phyloP scores from a whole-genome alignment of 2,797 vertebrate species.

The Anguilla pacifica region DNA sequence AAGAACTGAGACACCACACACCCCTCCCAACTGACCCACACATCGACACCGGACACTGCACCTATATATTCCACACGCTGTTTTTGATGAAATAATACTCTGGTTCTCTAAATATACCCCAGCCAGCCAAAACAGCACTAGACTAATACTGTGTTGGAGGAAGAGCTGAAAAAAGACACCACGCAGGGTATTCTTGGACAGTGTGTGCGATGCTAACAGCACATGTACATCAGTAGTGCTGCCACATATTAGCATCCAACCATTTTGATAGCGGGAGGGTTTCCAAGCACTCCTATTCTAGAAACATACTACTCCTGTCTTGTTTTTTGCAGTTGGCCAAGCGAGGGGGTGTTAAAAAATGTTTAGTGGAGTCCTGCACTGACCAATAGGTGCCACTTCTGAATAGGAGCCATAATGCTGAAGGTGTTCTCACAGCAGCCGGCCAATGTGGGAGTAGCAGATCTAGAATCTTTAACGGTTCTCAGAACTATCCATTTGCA shows the following conservation, averaged over 20 bases:
- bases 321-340: neutral
- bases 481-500: neutral
- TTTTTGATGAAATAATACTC: slow-evolving; percentile 11
- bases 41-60: neutral
- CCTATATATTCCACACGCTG: neutral
- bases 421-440: neutral
- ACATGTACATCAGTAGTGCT: neutral
- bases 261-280: neutral
- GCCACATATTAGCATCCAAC: neutral
- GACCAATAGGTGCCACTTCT: neutral
- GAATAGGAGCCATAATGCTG: neutral
- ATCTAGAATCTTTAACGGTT: neutral
- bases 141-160: slow-evolving; percentile 1
- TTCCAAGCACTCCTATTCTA: neutral
- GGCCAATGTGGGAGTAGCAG: neutral
- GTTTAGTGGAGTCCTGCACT: neutral
- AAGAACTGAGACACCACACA: neutral
- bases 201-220: neutral
- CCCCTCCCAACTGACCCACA: neutral
- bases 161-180: slow-evolving; percentile 14
- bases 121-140: slow-evolving; percentile 10
- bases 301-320: neutral
- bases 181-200: neutral
- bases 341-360: neutral
- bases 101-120: slow-evolving; percentile 17